Evolutionary conservation across 2,888 invertebrate species (phyloP), one percentile per base, ranked within the genome.

Genomic region (Hirtodrosophila histrioides): DNA sequence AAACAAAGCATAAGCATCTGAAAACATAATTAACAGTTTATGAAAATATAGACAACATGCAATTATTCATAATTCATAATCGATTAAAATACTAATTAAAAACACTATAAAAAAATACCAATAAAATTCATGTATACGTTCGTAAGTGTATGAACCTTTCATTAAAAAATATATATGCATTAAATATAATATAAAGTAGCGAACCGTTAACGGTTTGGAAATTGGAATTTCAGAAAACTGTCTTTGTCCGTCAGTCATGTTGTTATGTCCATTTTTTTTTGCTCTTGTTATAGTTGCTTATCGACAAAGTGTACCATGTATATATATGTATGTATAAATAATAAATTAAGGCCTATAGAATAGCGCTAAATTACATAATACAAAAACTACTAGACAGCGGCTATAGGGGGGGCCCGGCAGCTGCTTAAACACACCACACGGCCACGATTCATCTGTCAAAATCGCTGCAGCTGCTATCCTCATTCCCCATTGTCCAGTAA

Each of bases 401-500:
- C 50, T 11, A 39, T 12, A 8, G 17, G 35, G 51, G 41, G 43
- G 48, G n/a, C n/a, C n/a, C 10, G 33, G 40, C 29, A 56, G 27
- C 33, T 23, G 49, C 24, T 57, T 49, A 66, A 67, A 69, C 76
- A 44, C 70, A 60, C 64, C 69, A 78, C 12, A 75, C 69, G 44
- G 68, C 69, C 53, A 73, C 41, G 35, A 81, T 90, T 89, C 89
- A 90, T 76, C 89, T 89, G 64, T 69, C 88, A 61, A 78, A 86
- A 33, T 85, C 58, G 7, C 31, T 9, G 24, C 76, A 89, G 51
- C 78, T 83, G 49, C 86, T 86, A 45, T 87, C 78, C 44, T 86
- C 82, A 50, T 82, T 89, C 41, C 86, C 90, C 80, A 91, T 86
- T 43, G 92, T 92, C 98, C 98, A 98, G 39, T 96, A 96, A 92